Percentiles rank a stretch among this genome's conserved stretches.
Evolutionary conservation across 2,113 vertebrate species (phyloP).

Genomic region (Gallinago jamesoni): DNA sequence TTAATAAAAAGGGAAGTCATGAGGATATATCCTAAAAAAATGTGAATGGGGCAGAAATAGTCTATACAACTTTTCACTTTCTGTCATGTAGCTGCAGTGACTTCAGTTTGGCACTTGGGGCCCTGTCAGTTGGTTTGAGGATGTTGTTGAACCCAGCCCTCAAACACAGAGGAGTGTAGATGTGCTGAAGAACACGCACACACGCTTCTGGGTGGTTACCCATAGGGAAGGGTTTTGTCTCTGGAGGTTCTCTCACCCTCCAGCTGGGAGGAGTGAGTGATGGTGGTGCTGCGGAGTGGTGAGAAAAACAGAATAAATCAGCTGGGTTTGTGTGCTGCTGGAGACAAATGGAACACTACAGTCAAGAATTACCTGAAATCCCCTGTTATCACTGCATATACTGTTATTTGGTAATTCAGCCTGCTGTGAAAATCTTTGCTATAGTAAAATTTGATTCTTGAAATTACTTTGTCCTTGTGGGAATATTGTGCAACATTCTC

Average conservation of each 20-base stretch:
- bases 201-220: background rate
- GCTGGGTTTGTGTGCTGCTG: constrained; percentile 4
- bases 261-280: background rate
- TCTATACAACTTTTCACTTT: background rate
- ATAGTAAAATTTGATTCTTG: constrained; percentile 55
- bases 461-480: constrained; percentile 52
- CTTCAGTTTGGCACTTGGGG: background rate
- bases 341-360: constrained; percentile 21
- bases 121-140: background rate
- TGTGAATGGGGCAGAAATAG: background rate
- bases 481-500: constrained; percentile 40
- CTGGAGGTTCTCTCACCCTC: background rate
- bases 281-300: background rate
- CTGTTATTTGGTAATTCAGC: constrained; percentile 55
- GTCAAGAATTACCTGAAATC: constrained; percentile 37
- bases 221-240: background rate
- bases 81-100: background rate
- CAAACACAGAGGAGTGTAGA: background rate
- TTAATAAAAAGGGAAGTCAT: background rate
- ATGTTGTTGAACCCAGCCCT: background rate
- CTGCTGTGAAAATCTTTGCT: constrained; percentile 54
- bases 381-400: constrained; percentile 23
- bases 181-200: background rate
- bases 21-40: background rate
- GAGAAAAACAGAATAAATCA: constrained; percentile 32